Evolutionary conservation across 1,140 invertebrate genomes (phyloP), one percentile per base, ranked within the genome.

Genomic region (Probaryconus sp.): DNA sequence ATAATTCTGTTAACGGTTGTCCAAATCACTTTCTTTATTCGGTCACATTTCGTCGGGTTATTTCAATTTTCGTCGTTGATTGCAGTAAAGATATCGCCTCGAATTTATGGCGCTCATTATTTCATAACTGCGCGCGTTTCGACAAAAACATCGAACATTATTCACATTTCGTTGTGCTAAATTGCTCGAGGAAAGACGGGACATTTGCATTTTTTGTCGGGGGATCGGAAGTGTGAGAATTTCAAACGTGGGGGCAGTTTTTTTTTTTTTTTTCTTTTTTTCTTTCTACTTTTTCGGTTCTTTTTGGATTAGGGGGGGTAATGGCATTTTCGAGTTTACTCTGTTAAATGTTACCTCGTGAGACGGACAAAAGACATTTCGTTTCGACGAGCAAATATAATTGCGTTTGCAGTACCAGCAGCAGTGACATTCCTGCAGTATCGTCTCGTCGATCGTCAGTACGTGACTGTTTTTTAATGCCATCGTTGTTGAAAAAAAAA

Each of bases 301-400:
- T 40, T 43, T 70, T 63, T 21, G 67, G 48, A 56, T 70, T 70
- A 70, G 45, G 10, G 63, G 45, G 10, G 28, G 56, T 70, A 70
- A 70, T 70, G 53, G 56, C 67, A 70, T 70, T 70, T 70, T 70
- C 58, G 30, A 58, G 68, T 71, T 71, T 43, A 70, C 63, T 71
- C 58, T 63, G 68, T 64, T 50, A 58, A 63, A 71, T n/a, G n/a
- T n/a, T n/a, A n/a, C n/a, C n/a, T n/a, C 58, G 50, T 58, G 58
- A 47, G 68, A 50, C 51, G 51, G 68, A 71, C 68, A 71, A 71
- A 71, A 71, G 68, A 71, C 58, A 42, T 56, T 50, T 26, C 58
- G 33, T 35, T 50, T 31, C 28, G 20, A 24, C 14, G 9, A 45
- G 58, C 16, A 71, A 71, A 71, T 63, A 71, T 71, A 71, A 71